These are phyloP conservation scores for Nomada ruficornis DNA, from an alignment of 2,888 invertebrate species.

Conservation along the genomic window DNA sequence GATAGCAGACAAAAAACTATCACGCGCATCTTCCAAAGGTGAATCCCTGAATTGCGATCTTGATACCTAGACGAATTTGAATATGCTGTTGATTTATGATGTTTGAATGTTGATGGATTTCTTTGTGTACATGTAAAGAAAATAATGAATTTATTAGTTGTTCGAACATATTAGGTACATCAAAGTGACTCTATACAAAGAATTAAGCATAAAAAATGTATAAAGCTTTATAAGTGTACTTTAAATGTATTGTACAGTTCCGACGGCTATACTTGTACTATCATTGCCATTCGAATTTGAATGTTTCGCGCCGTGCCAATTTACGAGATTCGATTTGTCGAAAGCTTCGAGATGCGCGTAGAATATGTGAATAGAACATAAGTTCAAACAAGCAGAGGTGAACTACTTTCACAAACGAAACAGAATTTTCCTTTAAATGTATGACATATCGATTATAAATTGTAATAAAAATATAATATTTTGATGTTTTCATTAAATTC, in stretches of 20 bases:
- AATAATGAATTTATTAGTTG: constrained; percentile 9
- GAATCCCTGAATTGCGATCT: constrained; percentile 81
- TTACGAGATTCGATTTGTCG: neutral
- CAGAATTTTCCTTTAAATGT: neutral
- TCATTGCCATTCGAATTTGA: neutral
- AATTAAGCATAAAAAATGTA: constrained; percentile 10
- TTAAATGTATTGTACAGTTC: constrained; percentile 4
- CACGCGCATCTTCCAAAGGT: constrained; percentile 78
- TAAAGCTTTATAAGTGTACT: constrained; percentile 7
- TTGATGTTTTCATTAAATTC: constrained; percentile 39
- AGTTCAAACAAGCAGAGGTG: neutral
- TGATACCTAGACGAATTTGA: constrained; percentile 14
- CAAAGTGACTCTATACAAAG: constrained; percentile 7
- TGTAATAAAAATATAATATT: constrained; percentile 47
- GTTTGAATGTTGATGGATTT: neutral
- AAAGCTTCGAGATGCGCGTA: constrained; percentile 18
- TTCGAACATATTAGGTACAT: constrained; percentile 30
- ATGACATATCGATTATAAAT: neutral
- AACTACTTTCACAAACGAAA: neutral
- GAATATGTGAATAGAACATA: neutral
- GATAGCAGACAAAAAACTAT: constrained; percentile 51
- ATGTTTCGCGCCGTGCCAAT: neutral
- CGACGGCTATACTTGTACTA: neutral
- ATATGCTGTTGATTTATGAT: neutral
- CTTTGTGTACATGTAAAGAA: constrained; percentile 6